A percentile compares a stretch with the other conserved stretches of the same genome.
phyloP scores from a whole-genome alignment of 2,797 vertebrate genomes.

The Manis pentadactyla region DNA sequence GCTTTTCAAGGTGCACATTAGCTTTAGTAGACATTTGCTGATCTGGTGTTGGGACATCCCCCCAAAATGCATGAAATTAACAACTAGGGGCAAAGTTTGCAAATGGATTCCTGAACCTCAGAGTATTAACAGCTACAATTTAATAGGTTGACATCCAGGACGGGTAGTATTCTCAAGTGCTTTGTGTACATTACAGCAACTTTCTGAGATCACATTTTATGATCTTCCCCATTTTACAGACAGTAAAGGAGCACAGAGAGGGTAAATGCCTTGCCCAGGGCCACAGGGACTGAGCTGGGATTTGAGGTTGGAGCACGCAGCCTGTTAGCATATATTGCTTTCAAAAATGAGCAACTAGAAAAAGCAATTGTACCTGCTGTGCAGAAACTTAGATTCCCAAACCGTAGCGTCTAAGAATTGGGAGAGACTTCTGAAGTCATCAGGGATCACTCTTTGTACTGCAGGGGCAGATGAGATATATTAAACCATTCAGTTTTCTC shows the following conservation, averaged over 20 bases:
- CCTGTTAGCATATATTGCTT: neutral
- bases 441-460: neutral
- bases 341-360: neutral
- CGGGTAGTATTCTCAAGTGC: neutral
- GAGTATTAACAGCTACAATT: neutral
- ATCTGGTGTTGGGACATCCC: neutral
- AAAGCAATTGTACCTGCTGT: neutral
- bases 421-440: neutral
- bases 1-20: neutral
- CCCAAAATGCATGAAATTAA: neutral
- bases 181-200: accelerated
- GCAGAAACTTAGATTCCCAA: neutral
- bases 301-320: neutral
- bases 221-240: neutral
- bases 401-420: neutral
- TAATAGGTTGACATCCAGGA: neutral
- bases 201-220: neutral
- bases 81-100: neutral
- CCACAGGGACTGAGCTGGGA: neutral
- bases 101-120: neutral
- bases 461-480: neutral
- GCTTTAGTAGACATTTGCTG: neutral
- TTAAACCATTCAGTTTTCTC: neutral
- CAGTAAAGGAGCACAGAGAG: neutral
- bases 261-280: neutral